phyloP scores from a whole-genome alignment of 2,888 invertebrate genomes.

The Erpobdella octoculata region DNA sequence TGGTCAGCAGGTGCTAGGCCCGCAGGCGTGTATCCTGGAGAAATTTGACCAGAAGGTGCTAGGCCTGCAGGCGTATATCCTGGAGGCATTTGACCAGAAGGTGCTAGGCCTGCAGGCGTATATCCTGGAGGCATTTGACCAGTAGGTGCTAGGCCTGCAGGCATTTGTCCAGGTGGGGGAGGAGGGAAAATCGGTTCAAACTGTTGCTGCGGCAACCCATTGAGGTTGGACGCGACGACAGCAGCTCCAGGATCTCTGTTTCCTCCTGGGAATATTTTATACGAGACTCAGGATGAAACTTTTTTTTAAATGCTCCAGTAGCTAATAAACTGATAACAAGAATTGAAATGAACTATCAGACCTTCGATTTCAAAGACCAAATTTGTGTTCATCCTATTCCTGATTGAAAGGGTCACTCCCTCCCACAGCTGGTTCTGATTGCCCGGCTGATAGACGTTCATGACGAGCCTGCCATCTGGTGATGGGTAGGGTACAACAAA shows the following conservation, averaged over 20 bases:
- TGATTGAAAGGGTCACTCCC: not conserved
- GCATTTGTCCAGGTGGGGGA: not conserved
- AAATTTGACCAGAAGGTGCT: too few relatives aligned
- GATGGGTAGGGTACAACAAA: too few relatives aligned
- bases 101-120: too few relatives aligned
- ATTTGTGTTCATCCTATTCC: constrained; percentile 17
- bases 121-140: too few relatives aligned
- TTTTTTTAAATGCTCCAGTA: not conserved
- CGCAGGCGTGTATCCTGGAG: too few relatives aligned
- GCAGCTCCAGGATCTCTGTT: not conserved
- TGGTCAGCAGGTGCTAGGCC: too few relatives aligned
- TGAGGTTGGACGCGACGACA: not conserved
- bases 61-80: too few relatives aligned
- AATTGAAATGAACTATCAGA: not conserved
- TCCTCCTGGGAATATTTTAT: not conserved
- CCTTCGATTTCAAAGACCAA: constrained; percentile 16
- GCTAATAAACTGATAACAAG: not conserved
- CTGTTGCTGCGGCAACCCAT: not conserved
- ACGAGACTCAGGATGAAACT: too few relatives aligned
- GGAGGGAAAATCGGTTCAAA: constrained; percentile 25
- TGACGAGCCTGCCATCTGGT: not conserved
- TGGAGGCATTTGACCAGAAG: too few relatives aligned
- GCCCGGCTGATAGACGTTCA: constrained; percentile 6
- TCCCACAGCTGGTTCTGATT: constrained; percentile 22
- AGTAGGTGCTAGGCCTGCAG: too few relatives aligned